Evolutionary conservation across 1,140 invertebrate genomes (phyloP), one percentile per base, ranked within the genome.

Genomic region (Ylistrum balloti): DNA sequence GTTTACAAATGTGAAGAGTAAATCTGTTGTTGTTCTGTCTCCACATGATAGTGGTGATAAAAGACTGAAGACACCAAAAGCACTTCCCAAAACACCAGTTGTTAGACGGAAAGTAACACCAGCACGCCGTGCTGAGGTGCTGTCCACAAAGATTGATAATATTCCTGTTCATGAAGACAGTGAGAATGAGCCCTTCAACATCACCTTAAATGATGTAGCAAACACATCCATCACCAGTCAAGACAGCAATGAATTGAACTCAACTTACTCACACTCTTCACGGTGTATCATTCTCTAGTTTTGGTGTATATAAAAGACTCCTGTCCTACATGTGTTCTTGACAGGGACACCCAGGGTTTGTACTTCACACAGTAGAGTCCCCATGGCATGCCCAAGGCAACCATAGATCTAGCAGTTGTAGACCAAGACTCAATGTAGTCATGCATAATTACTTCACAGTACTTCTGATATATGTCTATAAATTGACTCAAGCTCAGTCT

Each of bases 201-300:
- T 28, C n/a, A 74, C 56, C 22, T n/a, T 74, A n/a, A 74, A 1
- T 74, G 56, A 74, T n/a, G 56, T 28, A n/a, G 56, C 56, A 74
- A 74, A 74, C 56, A 74, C 56, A n/a, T 74, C 56, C n/a, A 74
- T 74, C 22, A 74, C n/a, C 22, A 74, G 56, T n/a, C 56, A 74
- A n/a, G 28, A 22, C n/a, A 74, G 56, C n/a, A 74, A 74, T 74
- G 56, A 11, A 28, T n/a, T 74, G 22, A 28, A 74, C n/a, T 17
- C n/a, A 74, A 74, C 56, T 5, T 74, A 74, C n/a, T 74, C 56
- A 74, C 56, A 74, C 56, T 74, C 56, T 28, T 74, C 56, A 7
- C 56, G 56, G 7, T 74, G 56, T 74, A 74, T 74, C n/a, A 74
- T 74, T 5, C 56, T 74, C 56, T 74, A 74, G 56, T 28, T n/a